Evolutionary conservation across 2,797 vertebrate species (phyloP).

Genomic region (Muraenolepis orangiensis): DNA sequence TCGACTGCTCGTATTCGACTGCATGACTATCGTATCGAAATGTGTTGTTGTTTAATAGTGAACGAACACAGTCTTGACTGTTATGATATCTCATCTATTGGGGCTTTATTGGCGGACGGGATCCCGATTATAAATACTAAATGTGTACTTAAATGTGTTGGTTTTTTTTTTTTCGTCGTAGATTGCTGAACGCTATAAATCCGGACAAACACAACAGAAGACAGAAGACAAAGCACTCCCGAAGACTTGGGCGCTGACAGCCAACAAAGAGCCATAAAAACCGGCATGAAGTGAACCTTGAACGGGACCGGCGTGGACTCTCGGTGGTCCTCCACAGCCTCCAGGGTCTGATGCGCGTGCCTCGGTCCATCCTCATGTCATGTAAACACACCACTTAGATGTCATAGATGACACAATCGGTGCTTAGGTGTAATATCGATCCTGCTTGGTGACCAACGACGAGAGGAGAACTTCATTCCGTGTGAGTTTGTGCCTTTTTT

Average conservation of each 20-base stretch:
- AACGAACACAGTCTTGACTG: no score
- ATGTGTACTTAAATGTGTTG: not conserved
- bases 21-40: no score
- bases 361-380: no score
- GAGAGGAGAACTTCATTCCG: constrained; percentile 5
- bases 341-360: not conserved
- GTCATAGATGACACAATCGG: no score
- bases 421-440: no score
- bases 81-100: no score
- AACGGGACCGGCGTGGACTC: constrained; percentile 23
- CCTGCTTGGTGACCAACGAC: no score
- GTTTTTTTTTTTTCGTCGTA: constrained; percentile 30
- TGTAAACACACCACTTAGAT: no score
- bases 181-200: constrained; percentile 63
- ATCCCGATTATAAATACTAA: not conserved
- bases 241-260: constrained; percentile 42
- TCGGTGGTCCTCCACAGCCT: not conserved
- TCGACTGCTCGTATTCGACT: no score
- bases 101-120: not conserved
- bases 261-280: constrained; percentile 72
- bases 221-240: constrained; percentile 43
- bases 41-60: no score
- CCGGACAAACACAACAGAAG: no score
- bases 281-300: constrained; percentile 13
- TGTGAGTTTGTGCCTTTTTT: no score